These are phyloP conservation scores for Macropodus opercularis DNA, from an alignment of 2,797 vertebrate species.

Conservation along the genomic window DNA sequence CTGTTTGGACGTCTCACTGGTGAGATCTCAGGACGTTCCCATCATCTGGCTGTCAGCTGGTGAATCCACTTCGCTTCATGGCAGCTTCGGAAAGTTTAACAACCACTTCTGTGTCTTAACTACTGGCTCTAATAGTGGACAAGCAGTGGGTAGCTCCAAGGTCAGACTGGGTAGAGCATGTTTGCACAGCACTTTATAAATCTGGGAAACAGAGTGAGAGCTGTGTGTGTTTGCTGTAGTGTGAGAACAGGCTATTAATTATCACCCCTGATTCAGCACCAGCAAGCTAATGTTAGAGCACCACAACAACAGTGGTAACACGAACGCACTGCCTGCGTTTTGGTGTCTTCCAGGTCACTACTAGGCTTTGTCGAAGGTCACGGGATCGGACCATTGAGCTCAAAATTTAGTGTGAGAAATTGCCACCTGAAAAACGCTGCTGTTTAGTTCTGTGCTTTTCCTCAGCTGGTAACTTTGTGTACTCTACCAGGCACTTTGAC, in stretches of 20 bases:
- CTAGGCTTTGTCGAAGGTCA: background rate
- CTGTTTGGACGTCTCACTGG: background rate
- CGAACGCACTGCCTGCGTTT: background rate
- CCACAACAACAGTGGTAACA: conserved; percentile 7
- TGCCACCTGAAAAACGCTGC: background rate
- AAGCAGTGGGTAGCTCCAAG: conserved; percentile 41
- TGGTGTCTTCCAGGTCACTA: background rate
- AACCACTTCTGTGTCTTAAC: conserved; percentile 16
- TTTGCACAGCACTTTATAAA: conserved; percentile 55
- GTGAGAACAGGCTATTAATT: conserved; percentile 49
- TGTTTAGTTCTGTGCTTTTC: background rate
- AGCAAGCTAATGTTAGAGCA: conserved; percentile 28
- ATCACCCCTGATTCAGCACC: conserved; percentile 51
- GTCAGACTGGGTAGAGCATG: conserved; percentile 29
- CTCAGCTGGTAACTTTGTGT: conserved; percentile 5
- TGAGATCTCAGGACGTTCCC: background rate
- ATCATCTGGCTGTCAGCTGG: background rate
- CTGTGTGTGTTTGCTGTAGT: conserved; percentile 20
- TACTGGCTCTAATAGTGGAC: conserved; percentile 31
- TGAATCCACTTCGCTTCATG: conserved; percentile 5
- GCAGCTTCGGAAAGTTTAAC: conserved; percentile 9
- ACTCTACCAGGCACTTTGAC: conserved; percentile 5
- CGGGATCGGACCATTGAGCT: background rate
- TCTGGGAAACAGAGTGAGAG: conserved; percentile 33
- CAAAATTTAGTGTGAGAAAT: conserved; percentile 4